These are phyloP conservation scores for Andrena camellia DNA, from an alignment of 2,888 invertebrate genomes.

Conservation along the genomic window DNA sequence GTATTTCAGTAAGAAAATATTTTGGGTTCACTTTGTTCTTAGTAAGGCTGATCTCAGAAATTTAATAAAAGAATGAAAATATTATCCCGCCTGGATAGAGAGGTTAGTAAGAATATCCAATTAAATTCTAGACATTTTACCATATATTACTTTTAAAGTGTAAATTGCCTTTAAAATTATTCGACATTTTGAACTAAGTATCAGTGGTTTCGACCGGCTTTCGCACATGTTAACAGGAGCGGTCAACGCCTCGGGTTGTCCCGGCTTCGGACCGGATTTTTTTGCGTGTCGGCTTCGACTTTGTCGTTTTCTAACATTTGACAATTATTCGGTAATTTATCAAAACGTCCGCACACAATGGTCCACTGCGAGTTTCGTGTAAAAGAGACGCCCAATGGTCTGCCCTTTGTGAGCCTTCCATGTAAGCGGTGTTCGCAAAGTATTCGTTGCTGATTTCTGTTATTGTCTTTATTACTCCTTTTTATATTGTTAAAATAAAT, in stretches of 20 bases:
- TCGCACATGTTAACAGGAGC: conserved; percentile 50
- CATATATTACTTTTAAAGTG: no score
- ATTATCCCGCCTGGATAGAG: no score
- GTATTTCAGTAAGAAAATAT: no score
- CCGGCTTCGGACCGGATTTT: conserved; percentile 37
- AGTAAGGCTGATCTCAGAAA: no score
- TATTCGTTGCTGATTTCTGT: conserved; percentile 37
- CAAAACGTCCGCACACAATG: conserved; percentile 84
- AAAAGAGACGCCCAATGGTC: conserved; percentile 73
- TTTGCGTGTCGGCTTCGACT: conserved; percentile 46
- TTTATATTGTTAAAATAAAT: background rate
- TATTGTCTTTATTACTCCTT: background rate
- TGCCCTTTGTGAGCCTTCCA: conserved; percentile 63
- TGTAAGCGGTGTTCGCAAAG: conserved; percentile 76
- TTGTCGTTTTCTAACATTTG: conserved; percentile 81
- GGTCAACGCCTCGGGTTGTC: conserved; percentile 41
- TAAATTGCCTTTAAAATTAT: background rate
- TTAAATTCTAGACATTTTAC: no score
- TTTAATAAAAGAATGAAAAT: no score
- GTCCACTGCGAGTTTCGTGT: conserved; percentile 74
- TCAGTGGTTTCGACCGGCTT: conserved; percentile 24
- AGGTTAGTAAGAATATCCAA: no score
- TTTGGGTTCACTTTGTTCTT: no score
- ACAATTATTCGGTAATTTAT: conserved; percentile 86
- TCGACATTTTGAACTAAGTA: background rate